phyloP scores from a whole-genome alignment of 2,113 vertebrate genomes.

The Tapirus terrestris region DNA sequence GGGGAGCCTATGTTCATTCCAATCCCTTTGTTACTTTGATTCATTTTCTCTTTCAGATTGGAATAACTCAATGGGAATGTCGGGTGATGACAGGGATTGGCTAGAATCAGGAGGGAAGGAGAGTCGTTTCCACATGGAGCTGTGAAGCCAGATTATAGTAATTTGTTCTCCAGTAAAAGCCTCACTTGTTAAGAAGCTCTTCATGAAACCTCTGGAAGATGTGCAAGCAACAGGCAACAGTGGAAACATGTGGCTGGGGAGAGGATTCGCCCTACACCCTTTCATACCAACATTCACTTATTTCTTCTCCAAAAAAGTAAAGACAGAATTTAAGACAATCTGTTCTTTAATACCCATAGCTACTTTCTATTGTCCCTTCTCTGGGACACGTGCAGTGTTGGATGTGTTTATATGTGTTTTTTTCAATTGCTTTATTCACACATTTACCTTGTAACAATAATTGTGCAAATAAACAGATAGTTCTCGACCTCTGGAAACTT shows the following conservation, averaged over 20 bases:
- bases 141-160: neutral
- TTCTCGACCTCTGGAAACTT: constrained; percentile 34
- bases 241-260: neutral
- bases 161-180: neutral
- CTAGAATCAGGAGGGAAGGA: neutral
- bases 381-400: neutral
- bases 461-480: constrained; percentile 12
- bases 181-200: neutral
- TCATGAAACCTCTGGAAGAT: neutral
- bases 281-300: neutral
- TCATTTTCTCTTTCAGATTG: neutral
- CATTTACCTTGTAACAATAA: neutral
- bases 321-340: neutral
- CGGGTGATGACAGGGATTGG: neutral
- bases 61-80: neutral
- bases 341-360: neutral
- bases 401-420: neutral
- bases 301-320: neutral
- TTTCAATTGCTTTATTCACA: neutral
- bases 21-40: neutral
- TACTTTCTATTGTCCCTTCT: neutral
- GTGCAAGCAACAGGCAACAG: neutral
- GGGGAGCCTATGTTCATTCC: neutral
- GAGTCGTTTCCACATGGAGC: accelerated
- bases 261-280: neutral